Base-by-base conservation (phyloP, 2,797 vertebrate genomes). In the Neosilurus hyrtlii region DNA sequence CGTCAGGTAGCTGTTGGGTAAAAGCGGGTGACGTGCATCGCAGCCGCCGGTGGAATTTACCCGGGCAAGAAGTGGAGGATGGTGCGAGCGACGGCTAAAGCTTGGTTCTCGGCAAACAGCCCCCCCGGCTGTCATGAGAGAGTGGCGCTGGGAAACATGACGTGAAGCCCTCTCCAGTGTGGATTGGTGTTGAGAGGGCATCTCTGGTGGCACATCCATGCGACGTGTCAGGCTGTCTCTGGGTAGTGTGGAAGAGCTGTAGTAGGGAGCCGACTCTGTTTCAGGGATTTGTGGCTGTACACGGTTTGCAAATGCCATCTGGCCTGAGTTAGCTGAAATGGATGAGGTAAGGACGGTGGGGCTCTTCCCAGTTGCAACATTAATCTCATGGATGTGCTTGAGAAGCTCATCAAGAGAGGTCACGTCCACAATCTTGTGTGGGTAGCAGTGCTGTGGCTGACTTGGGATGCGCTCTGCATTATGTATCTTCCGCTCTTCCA, bases 321-420 rank as follows among this genome's bases (percentile, higher is more conserved):
- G 93, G 65, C 92, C 91, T 0, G 90, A 91, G 2, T 91, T 90
- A 35, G 93, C 91, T 35, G 94, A 93, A 86, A 94, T 90, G 0
- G 93, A 92, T 0, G 94, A 91, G 65, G 94, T 94, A 87, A 94
- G 91, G 73, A 95, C 54, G 74, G 92, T 90, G 15, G 92, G 87
- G 84, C 72, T 93, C 88, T 95, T 96, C 85, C 92, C 88, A 11
- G 92, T 87, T 4, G 86, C 84, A 52, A 89, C 84, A 86, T 86
- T 93, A 30, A 91, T 91, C 77, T 96, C 96, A 0, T 96, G 96
- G 83, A 97, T 96, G 87, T 97, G 96, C 72, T 95, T 96, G 62
- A 97, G 92, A 43, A 97, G 94, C 86, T 97, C 96, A 26, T 97
- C 96, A 66, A 97, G 90, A 0, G 96, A 96, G 9, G 96, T 97